Evolutionary conservation across 2,888 invertebrate genomes (phyloP).

Genomic region (Dyspetes luteomarginatus): DNA sequence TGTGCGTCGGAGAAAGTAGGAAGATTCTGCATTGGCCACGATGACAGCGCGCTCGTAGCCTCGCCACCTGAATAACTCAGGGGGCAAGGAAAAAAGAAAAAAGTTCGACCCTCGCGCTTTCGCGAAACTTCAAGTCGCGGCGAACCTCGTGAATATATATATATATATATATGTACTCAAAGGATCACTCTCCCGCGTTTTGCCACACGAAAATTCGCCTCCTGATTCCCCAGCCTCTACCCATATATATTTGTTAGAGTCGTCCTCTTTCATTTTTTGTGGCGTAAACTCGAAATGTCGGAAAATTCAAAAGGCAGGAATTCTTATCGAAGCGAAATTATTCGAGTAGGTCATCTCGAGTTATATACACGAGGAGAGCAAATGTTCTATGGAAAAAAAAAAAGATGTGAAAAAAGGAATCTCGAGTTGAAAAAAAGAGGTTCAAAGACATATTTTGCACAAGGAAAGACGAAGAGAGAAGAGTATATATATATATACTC

Average conservation of each 20-base stretch:
- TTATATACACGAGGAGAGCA: not conserved
- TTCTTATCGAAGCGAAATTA: slow-evolving; percentile 59
- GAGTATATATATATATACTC: too few relatives aligned
- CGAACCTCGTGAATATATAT: slow-evolving; percentile 7
- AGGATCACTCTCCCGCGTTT: slow-evolving; percentile 25
- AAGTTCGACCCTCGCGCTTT: not conserved
- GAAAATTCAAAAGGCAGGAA: slow-evolving; percentile 29
- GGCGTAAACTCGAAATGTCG: slow-evolving; percentile 22
- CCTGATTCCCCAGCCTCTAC: not conserved
- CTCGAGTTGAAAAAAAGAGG: slow-evolving; percentile 9
- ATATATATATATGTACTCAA: slow-evolving; percentile 12
- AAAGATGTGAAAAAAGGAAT: slow-evolving; percentile 5
- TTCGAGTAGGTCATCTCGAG: slow-evolving; percentile 48
- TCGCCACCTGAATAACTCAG: slow-evolving; percentile 22
- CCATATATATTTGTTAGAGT: not conserved
- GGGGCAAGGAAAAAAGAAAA: slow-evolving; percentile 14
- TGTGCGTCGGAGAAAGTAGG: not conserved
- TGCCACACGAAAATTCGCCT: slow-evolving; percentile 33
- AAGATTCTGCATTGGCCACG: slow-evolving; percentile 9
- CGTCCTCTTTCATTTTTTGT: not conserved
- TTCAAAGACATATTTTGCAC: slow-evolving; percentile 51
- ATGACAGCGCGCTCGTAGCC: slow-evolving; percentile 16
- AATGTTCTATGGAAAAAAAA: slow-evolving; percentile 14
- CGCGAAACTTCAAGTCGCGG: slow-evolving; percentile 29
- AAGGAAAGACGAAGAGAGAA: not conserved